Evolutionary conservation across 2,797 vertebrate species (phyloP).

Genomic region (Myotis myotis): DNA sequence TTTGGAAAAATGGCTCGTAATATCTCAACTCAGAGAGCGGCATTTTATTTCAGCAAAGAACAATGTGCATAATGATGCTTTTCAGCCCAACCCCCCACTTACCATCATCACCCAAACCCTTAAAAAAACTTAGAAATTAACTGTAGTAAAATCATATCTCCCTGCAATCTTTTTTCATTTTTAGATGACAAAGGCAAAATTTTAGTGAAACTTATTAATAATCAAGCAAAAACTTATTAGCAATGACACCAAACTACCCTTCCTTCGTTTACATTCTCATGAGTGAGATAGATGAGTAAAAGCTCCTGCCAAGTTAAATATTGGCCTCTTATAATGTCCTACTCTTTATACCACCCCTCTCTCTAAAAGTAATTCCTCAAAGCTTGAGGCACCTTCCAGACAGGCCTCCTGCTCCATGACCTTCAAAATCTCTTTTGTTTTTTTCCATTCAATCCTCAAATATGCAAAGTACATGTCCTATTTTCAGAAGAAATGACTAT

Average conservation of each 20-base stretch:
- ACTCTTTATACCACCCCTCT: background rate
- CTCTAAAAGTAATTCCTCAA: background rate
- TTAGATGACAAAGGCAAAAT: background rate
- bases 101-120: background rate
- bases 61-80: background rate
- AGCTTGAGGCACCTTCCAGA: background rate
- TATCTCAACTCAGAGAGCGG: background rate
- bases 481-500: background rate
- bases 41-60: background rate
- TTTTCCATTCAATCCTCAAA: background rate
- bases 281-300: background rate
- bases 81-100: too few species aligned
- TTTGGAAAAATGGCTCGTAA: background rate
- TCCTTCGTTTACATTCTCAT: background rate
- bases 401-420: background rate
- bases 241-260: background rate
- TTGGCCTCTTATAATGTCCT: background rate
- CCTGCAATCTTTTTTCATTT: background rate
- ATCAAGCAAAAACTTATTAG: background rate
- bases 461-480: background rate
- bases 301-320: background rate
- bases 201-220: background rate
- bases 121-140: background rate
- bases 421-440: background rate
- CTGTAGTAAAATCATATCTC: background rate